Base-by-base conservation (phyloP, 2,888 invertebrate genomes). In the Acrocera orbiculus region DNA sequence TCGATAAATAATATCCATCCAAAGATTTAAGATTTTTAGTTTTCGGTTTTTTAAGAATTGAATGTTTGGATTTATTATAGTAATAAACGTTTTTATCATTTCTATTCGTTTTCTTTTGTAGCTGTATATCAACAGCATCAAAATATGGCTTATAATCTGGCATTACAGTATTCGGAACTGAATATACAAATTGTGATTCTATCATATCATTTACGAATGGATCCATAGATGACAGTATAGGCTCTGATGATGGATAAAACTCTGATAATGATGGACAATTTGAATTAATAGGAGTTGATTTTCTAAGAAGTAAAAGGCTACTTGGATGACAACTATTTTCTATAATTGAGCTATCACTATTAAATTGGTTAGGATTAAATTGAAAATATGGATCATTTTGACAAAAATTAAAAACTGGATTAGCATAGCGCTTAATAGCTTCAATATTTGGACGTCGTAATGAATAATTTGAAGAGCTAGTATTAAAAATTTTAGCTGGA, bases 361-460 rank as follows among this genome's bases (percentile, higher is more conserved):
- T 13, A 14, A 28, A 36, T 19, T 35, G 32, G 19, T 35, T 25
- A 5, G 35, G 24, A 16, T 11, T 15, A 39, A 44, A 32, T 36
- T 42, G 35, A 39, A 32, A 32, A 15, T 16, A 22, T 14, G 30
- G 28, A 8, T 23, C 25, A 11, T 34, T 24, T 29, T 29, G 58
- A 47, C 60, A 60, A 44, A 58, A 54, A 44, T 54, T 54, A 42
- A 55, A 50, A 44, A 58, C 51, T 35, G 59, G 56, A 37, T 53
- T 49, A 37, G 56, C 52, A 35, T 55, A 44, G 39, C 49, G 52
- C 46, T 58, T 58, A 39, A 60, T 50, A 38, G 50, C 51, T 39
- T 57, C 53, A 35, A 54, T 53, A 45, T 51, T 49, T 36, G 53
- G 47, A 38, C 47, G 43, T 10, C 39, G 34, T 9, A 41, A 24